Conservation (phyloP, 1,140 invertebrate species). For the Achroia grisella region DNA sequence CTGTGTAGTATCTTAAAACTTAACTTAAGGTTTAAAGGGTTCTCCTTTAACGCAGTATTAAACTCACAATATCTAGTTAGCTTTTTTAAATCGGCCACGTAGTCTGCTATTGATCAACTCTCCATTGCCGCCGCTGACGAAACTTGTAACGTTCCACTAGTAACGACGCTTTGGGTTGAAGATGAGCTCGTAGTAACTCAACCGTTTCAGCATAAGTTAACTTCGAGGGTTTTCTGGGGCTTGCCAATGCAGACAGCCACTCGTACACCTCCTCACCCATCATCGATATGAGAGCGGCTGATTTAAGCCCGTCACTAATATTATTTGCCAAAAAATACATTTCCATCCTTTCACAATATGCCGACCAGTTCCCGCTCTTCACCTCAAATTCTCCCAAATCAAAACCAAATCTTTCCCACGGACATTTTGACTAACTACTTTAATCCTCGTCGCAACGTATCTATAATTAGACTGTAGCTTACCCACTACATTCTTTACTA, state of each 20-base stretch:
- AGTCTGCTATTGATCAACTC: too few relatives aligned
- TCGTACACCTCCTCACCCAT: conserved; percentile 2
- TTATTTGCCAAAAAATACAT: not conserved
- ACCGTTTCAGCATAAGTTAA: not conserved
- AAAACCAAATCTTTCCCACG: too few relatives aligned
- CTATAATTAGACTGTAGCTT: too few relatives aligned
- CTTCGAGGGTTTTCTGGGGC: conserved; percentile 7
- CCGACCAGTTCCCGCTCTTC: conserved; percentile 1
- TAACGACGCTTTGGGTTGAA: conserved; percentile 9
- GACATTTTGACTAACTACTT: too few relatives aligned
- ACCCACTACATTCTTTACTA: too few relatives aligned
- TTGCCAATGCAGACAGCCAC: not conserved
- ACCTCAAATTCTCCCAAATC: too few relatives aligned
- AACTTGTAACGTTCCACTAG: too few relatives aligned
- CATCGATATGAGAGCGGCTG: not conserved
- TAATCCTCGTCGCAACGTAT: too few relatives aligned
- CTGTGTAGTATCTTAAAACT: conserved; percentile 12
- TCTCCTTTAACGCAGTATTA: conserved; percentile 3
- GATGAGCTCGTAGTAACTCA: not conserved
- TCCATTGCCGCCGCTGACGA: too few relatives aligned
- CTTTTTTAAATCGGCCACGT: conserved; percentile 11
- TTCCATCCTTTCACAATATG: conserved; percentile 1
- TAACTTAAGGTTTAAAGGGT: conserved; percentile 21
- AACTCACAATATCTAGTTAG: conserved; percentile 13
- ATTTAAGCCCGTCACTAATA: not conserved